Percentiles rank a stretch among this genome's conserved stretches.
These are phyloP conservation scores for Pteropus rufus DNA, from an alignment of 2,797 vertebrate species.

Conservation along the genomic window DNA sequence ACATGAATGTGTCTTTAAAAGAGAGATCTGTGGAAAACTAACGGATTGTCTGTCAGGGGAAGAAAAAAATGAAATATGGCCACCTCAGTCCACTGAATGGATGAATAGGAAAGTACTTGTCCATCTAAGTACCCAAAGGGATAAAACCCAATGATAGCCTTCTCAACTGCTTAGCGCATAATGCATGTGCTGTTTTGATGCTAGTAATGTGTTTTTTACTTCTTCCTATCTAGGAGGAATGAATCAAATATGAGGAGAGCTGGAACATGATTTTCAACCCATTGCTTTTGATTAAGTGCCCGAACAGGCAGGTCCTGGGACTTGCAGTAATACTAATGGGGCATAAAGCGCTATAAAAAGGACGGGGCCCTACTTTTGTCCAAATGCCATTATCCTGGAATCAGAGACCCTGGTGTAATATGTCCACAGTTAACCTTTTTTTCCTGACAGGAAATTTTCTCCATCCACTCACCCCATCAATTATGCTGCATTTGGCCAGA, in stretches of 20 bases:
- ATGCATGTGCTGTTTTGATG: conserved; percentile 91
- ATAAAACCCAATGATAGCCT: conserved; percentile 91
- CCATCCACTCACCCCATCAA: conserved; percentile 72
- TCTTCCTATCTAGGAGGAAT: conserved; percentile 96
- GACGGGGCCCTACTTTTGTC: conserved; percentile 83
- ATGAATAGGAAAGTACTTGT: conserved; percentile 88
- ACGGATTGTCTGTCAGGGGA: conserved; percentile 85
- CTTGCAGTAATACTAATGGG: conserved; percentile 99
- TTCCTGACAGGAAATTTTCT: conserved; percentile 82
- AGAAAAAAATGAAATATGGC: conserved; percentile 83
- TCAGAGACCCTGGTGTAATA: conserved; percentile 86
- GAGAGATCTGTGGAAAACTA: conserved; percentile 83
- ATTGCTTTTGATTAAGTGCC: conserved; percentile 99
- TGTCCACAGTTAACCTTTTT: conserved; percentile 84
- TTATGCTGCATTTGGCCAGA: conserved; percentile 79
- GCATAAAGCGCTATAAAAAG: conserved; percentile 92
- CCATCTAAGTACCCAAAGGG: conserved; percentile 88
- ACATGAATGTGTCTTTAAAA: conserved; percentile 86
- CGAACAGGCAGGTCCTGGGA: conserved; percentile 93
- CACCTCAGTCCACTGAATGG: conserved; percentile 82
- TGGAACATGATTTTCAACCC: conserved; percentile 99
- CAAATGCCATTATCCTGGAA: conserved; percentile 93
- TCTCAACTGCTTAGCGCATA: conserved; percentile 97
- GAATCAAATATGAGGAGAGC: conserved; percentile 95
- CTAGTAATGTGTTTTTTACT: conserved; percentile 90